These are phyloP conservation scores for Synergus itoensis DNA, from an alignment of 2,888 invertebrate species.

Conservation along the genomic window DNA sequence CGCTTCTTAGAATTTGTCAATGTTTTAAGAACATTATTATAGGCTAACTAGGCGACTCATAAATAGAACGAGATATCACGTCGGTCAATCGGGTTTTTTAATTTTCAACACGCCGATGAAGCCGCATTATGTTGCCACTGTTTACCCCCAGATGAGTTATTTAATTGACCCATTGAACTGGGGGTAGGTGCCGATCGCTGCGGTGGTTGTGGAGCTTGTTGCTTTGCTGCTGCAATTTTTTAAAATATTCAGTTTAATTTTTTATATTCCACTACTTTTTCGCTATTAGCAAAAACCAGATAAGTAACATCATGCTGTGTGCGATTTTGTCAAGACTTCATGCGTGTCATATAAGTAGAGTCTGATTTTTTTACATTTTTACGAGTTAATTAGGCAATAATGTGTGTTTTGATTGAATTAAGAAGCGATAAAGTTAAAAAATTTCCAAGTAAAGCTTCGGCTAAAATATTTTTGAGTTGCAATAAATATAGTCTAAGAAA, in stretches of 20 bases:
- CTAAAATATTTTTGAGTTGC: not conserved
- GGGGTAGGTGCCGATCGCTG: constrained; percentile 66
- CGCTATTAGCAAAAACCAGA: constrained; percentile 28
- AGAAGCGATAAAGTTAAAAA: not conserved
- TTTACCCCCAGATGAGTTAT: constrained; percentile 34
- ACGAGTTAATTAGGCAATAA: not conserved
- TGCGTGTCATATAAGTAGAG: not conserved
- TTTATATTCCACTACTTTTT: not conserved
- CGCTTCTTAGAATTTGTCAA: constrained; percentile 35
- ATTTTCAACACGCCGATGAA: constrained; percentile 68
- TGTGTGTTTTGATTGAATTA: constrained; percentile 14
- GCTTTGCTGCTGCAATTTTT: constrained; percentile 75
- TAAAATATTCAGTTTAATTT: constrained; percentile 24
- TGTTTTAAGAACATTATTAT: constrained; percentile 41
- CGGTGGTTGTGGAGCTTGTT: constrained; percentile 76
- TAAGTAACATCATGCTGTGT: constrained; percentile 27
- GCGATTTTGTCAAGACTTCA: not conserved
- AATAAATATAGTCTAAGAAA: not conserved
- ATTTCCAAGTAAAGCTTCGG: not conserved
- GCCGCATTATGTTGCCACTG: constrained; percentile 69
- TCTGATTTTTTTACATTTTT: not conserved
- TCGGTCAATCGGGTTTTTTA: constrained; percentile 48
- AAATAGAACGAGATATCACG: constrained; percentile 39
- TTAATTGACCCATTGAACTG: constrained; percentile 68
- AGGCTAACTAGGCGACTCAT: constrained; percentile 36